These are phyloP conservation scores for Zhengitettix transpicula DNA, from an alignment of 2,888 invertebrate species.

Conservation along the genomic window DNA sequence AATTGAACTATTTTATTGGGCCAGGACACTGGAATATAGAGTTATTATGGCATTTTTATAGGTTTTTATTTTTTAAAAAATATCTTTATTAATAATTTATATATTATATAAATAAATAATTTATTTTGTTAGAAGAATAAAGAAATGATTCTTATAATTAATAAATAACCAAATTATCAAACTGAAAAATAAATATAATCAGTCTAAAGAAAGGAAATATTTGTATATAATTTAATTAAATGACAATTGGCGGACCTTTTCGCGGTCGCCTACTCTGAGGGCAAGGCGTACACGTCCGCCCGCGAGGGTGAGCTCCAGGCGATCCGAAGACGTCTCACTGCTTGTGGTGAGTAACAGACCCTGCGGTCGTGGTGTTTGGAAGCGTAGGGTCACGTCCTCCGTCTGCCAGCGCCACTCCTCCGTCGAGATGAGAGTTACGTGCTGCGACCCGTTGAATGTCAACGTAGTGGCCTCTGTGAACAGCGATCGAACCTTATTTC, in stretches of 20 bases:
- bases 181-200: too few relatives aligned
- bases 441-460: conserved; percentile 76
- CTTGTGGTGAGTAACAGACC: conserved; percentile 66
- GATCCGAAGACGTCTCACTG: conserved; percentile 59
- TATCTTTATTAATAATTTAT: too few relatives aligned
- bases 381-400: conserved; percentile 74
- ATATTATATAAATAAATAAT: too few relatives aligned
- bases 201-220: too few relatives aligned
- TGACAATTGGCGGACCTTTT: conserved; percentile 43
- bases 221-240: too few relatives aligned
- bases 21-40: too few relatives aligned
- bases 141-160: too few relatives aligned
- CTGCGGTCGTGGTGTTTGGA: conserved; percentile 64
- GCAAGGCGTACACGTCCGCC: conserved; percentile 69
- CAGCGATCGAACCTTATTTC: not conserved
- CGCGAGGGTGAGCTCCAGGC: conserved; percentile 70
- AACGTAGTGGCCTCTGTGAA: conserved; percentile 66
- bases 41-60: too few relatives aligned
- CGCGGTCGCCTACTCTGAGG: conserved; percentile 65
- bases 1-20: too few relatives aligned
- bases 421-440: conserved; percentile 53
- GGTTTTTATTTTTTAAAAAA: too few relatives aligned
- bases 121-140: too few relatives aligned
- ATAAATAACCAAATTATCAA: too few relatives aligned
- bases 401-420: conserved; percentile 68